A percentile compares a stretch with the other conserved stretches of the same genome.
Conservation (phyloP, 2,888 invertebrate genomes). For the Drosophila paracracens region DNA sequence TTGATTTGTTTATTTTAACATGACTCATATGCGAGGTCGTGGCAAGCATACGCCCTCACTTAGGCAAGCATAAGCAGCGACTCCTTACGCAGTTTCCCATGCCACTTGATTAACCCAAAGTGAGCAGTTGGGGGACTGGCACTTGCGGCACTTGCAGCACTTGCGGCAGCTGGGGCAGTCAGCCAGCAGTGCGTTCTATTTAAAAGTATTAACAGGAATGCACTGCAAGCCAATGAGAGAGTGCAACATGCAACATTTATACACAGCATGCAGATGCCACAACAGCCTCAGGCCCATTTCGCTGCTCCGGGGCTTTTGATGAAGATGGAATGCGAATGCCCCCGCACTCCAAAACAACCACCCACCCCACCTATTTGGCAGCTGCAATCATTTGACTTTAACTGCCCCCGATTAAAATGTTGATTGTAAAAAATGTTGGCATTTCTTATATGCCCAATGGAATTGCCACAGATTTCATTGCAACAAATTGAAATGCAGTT, state of each 20-base stretch:
- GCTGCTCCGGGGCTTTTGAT: slow-evolving; percentile 62
- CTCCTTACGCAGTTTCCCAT: slow-evolving; percentile 63
- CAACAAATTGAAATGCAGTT: slow-evolving; percentile 50
- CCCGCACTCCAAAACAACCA: background rate
- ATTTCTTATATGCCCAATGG: slow-evolving; percentile 48
- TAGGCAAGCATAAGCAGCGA: slow-evolving; percentile 18
- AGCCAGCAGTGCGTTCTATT: slow-evolving; percentile 52
- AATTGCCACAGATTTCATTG: slow-evolving; percentile 69
- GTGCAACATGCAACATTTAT: slow-evolving; percentile 62
- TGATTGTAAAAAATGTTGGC: slow-evolving; percentile 71
- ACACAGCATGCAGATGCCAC: slow-evolving; percentile 61
- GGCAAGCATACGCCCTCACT: slow-evolving; percentile 50
- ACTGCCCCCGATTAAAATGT: slow-evolving; percentile 56
- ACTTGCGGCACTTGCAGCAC: slow-evolving; percentile 26
- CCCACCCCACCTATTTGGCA: slow-evolving; percentile 27
- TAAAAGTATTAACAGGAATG: slow-evolving; percentile 44
- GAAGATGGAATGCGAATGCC: slow-evolving; percentile 70
- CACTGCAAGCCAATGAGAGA: slow-evolving; percentile 55
- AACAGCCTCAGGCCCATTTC: slow-evolving; percentile 22
- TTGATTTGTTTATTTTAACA: slow-evolving; percentile 64
- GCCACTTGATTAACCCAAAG: slow-evolving; percentile 75
- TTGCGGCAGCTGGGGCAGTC: slow-evolving; percentile 29
- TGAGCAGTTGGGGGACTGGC: slow-evolving; percentile 37
- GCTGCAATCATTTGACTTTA: slow-evolving; percentile 77
- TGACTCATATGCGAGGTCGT: slow-evolving; percentile 71